Percentiles rank a stretch among this genome's conserved stretches.
Evolutionary conservation across 2,888 invertebrate genomes (phyloP).

Genomic region (Liodrosophila aerea): DNA sequence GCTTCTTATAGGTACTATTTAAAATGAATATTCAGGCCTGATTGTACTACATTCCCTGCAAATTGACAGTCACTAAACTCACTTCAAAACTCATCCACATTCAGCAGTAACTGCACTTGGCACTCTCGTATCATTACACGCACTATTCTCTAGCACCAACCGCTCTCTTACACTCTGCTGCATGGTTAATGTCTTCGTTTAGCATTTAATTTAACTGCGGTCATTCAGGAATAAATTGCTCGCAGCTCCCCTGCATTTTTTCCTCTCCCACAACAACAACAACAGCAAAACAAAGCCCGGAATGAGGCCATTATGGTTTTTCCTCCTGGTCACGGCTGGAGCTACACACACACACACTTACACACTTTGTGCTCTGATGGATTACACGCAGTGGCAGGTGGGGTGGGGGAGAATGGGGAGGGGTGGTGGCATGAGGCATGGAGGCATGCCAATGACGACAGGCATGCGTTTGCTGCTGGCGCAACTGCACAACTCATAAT

Average conservation of each 20-base stretch:
- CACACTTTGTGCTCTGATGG: conserved; percentile 51
- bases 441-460: conserved; percentile 27
- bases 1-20: too few species aligned
- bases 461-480: conserved; percentile 38
- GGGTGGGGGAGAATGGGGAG: background rate
- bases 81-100: too few species aligned
- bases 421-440: background rate
- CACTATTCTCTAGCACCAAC: too few species aligned
- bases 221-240: conserved; percentile 61
- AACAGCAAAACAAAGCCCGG: conserved; percentile 6
- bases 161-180: conserved; percentile 45
- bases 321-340: conserved; percentile 1
- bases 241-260: conserved; percentile 2
- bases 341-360: conserved; percentile 11
- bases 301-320: conserved; percentile 18
- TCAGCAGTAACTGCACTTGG: too few species aligned
- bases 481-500: conserved; percentile 65
- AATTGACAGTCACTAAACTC: too few species aligned
- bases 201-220: conserved; percentile 78
- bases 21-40: too few species aligned
- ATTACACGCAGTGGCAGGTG: conserved; percentile 40
- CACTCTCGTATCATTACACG: too few species aligned
- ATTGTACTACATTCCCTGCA: too few species aligned
- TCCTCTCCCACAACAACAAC: too few species aligned
- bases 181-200: conserved; percentile 78